phyloP scores from a whole-genome alignment of 1,140 invertebrate species.

The Orius insidiosus region DNA sequence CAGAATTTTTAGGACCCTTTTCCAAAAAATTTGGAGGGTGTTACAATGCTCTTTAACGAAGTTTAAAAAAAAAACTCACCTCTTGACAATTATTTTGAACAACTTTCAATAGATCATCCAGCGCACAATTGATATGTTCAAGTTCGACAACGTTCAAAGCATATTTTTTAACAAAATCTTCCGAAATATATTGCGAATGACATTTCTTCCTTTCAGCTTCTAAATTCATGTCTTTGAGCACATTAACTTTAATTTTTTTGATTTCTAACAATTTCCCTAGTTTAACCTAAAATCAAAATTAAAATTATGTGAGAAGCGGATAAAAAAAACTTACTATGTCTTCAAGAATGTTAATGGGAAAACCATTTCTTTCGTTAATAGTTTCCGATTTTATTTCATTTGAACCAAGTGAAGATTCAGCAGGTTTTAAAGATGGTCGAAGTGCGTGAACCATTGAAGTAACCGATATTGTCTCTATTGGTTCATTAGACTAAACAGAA shows the following conservation, averaged over 20 bases:
- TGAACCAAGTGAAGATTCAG: neutral
- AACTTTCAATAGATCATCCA: conserved; percentile 67
- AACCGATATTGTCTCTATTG: conserved; percentile 68
- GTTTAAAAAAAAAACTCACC: conserved; percentile 24
- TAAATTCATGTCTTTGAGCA: conserved; percentile 73
- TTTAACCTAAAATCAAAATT: conserved; percentile 31
- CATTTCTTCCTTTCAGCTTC: conserved; percentile 76
- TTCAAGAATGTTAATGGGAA: conserved; percentile 69
- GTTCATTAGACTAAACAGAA: conserved; percentile 51
- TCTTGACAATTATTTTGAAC: conserved; percentile 58
- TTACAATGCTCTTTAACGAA: neutral
- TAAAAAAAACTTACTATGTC: conserved; percentile 45
- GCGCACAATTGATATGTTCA: conserved; percentile 76
- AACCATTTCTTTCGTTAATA: conserved; percentile 30
- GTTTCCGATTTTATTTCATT: too few species aligned
- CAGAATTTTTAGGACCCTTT: too few species aligned
- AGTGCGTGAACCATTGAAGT: conserved; percentile 15
- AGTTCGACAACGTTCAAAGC: conserved; percentile 77
- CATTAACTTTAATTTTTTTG: conserved; percentile 66
- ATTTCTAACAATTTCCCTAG: conserved; percentile 69
- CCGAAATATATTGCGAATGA: conserved; percentile 52
- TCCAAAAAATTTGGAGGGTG: too few species aligned
- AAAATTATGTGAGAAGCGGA: neutral
- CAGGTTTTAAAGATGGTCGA: conserved; percentile 7
- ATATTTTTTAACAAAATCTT: conserved; percentile 81